Base-by-base conservation (phyloP, 2,113 vertebrate species). In the Cryptomyrus ogoouensis region DNA sequence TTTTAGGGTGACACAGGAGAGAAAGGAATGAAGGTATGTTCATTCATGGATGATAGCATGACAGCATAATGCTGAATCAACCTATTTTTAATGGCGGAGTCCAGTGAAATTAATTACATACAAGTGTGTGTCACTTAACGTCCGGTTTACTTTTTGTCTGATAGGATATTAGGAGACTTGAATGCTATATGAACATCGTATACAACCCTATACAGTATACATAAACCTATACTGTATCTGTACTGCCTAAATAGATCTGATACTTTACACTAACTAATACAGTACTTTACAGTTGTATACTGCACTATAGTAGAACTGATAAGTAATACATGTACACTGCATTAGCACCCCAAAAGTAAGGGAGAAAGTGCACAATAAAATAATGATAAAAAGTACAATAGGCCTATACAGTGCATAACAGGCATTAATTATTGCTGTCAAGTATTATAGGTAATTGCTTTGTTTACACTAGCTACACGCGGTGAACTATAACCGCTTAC, bases 1-100 rank as follows among this genome's bases (percentile, higher is more conserved):
- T 94, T 83, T 3, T 93, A 98, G 98, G 98, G 97, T 7, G 95
- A 95, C 89, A 93, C 95, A 88, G 98, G 98, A 90, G 97, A 97
- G 70, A 94, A 95, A 62, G 97, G 97, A 31, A 0, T 94, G 21
- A 98, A 98, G 97, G 97, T 98, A 92, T 90, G 93, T 91, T 35
- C 1, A 88, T 19, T 90, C 70, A 9, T 66, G 87, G 88, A 31
- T 13, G 27, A 85, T 84, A 47, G 27, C 35, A 31, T 74, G 4
- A 77, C 31, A 77, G 31, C 10, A 74, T 74, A 74, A 74, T 5
- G n/a, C 21, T n/a, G 6, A 62, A 58, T 58, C 56, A 58, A 58
- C 21, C 56, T n/a, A 6, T 58, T 58, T 58, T 62, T 9, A n/a
- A n/a, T 58, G 21, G 21, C 1, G 2, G 56, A n/a, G 56, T 27